These are phyloP conservation scores for Phenganax marumi DNA, from an alignment of 92 coral and sea anemone species.

Conservation along the genomic window DNA sequence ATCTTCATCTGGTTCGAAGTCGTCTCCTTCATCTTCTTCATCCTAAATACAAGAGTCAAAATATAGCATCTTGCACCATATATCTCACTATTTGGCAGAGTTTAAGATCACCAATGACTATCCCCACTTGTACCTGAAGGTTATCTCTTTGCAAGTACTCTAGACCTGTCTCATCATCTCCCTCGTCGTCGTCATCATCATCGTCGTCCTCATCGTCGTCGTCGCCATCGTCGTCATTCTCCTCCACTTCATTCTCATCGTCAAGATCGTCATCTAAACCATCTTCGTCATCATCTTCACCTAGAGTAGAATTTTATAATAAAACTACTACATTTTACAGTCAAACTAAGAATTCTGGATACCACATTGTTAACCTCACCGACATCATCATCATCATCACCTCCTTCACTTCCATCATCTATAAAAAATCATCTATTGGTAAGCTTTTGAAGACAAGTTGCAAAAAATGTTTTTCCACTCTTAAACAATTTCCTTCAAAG, in stretches of 20 bases:
- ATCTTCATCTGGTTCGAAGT: constrained; percentile 88
- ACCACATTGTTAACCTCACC: constrained; percentile 2
- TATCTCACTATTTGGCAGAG: too few species aligned
- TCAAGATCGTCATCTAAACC: constrained; percentile 51
- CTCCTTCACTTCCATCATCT: constrained; percentile 43
- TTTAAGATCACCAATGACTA: not conserved
- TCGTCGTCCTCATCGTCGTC: constrained; percentile 87
- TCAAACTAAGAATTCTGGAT: not conserved
- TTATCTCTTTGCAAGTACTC: constrained; percentile 87
- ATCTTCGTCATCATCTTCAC: constrained; percentile 84
- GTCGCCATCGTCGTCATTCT: constrained; percentile 79
- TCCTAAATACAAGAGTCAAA: constrained; percentile 21
- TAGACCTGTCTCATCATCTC: constrained; percentile 70
- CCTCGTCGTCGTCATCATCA: constrained; percentile 59
- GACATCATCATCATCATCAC: constrained; percentile 43
- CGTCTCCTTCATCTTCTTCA: constrained; percentile 95
- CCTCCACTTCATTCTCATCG: constrained; percentile 58
- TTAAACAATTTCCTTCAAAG: not conserved
- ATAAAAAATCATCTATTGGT: not conserved
- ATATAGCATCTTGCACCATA: not conserved
- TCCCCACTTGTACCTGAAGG: constrained; percentile 61
- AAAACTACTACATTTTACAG: not conserved
- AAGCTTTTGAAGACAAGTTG: not conserved
- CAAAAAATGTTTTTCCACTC: not conserved
- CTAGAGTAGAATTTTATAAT: constrained; percentile 4